These are phyloP conservation scores for Grallaria varia DNA, from an alignment of 2,113 vertebrate genomes.

Conservation along the genomic window DNA sequence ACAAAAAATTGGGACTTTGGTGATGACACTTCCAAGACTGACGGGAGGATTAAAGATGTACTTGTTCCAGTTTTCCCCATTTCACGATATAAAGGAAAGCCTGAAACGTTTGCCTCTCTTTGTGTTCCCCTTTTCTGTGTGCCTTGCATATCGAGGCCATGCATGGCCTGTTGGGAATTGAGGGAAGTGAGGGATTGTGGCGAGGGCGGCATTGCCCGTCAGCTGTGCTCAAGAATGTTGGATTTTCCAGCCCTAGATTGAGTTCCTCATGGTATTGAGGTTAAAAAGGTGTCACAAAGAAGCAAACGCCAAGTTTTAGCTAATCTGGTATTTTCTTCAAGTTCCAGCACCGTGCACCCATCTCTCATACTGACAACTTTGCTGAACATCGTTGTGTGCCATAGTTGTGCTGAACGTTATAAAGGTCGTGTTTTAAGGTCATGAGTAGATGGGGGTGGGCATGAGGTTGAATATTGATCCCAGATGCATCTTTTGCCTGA, in stretches of 20 bases:
- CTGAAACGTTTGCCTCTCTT: background rate
- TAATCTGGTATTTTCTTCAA: background rate
- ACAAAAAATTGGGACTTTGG: background rate
- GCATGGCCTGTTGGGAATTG: background rate
- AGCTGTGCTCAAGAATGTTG: fast-evolving
- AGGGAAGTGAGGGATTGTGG: background rate
- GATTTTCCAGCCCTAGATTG: background rate
- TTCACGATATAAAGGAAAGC: background rate
- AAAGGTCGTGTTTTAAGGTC: background rate
- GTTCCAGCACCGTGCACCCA: fast-evolving
- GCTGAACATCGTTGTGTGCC: background rate
- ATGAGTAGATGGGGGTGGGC: background rate
- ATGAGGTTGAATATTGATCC: background rate
- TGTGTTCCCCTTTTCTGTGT: background rate
- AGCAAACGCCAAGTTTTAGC: fast-evolving
- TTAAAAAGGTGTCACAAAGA: background rate
- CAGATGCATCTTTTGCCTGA: background rate
- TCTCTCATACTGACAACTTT: background rate
- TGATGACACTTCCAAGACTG: background rate
- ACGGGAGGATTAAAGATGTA: background rate
- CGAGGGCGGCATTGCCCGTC: fast-evolving
- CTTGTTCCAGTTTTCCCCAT: background rate
- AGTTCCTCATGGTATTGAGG: too few species aligned
- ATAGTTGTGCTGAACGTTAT: background rate
- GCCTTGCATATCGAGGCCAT: fast-evolving